A percentile compares a stretch with the other conserved stretches of the same genome.
phyloP scores from a whole-genome alignment of 1,140 invertebrate species.

The Mya arenaria region DNA sequence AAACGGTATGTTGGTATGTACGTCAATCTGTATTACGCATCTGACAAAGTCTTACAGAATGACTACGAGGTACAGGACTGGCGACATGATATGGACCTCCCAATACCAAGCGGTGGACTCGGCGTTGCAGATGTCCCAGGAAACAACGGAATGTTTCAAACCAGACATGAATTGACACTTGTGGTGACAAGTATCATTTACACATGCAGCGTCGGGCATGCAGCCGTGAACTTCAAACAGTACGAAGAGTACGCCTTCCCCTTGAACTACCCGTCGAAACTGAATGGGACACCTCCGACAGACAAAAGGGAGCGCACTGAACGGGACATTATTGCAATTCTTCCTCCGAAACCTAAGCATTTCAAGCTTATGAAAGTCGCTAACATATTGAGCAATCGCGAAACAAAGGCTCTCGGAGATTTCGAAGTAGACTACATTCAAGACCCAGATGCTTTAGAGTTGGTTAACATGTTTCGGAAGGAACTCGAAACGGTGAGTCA shows the following conservation, averaged over 20 bases:
- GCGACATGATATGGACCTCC: background rate
- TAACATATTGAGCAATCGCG: conserved; percentile 80
- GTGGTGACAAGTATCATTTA: conserved; percentile 77
- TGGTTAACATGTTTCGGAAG: conserved; percentile 77
- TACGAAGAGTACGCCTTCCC: conserved; percentile 80
- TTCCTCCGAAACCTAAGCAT: conserved; percentile 54
- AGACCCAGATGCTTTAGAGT: conserved; percentile 79
- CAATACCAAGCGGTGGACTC: background rate
- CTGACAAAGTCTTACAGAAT: too few relatives aligned
- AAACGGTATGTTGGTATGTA: conserved; percentile 74
- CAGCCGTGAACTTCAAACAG: conserved; percentile 80
- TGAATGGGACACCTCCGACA: conserved; percentile 74
- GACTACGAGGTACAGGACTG: conserved; percentile 9
- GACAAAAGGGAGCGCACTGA: conserved; percentile 74
- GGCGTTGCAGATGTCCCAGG: conserved; percentile 62
- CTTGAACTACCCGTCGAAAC: conserved; percentile 80
- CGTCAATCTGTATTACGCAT: conserved; percentile 49
- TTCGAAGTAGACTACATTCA: conserved; percentile 82
- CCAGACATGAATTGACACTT: conserved; percentile 73
- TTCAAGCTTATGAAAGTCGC: conserved; percentile 82
- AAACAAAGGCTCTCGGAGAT: conserved; percentile 82
- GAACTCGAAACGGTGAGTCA: background rate
- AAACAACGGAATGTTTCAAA: conserved; percentile 58
- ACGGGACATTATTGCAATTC: background rate
- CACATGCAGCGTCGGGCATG: conserved; percentile 80